Evolutionary conservation across 2,888 invertebrate species (phyloP).

Genomic region (Paralinhomoeus sp.): DNA sequence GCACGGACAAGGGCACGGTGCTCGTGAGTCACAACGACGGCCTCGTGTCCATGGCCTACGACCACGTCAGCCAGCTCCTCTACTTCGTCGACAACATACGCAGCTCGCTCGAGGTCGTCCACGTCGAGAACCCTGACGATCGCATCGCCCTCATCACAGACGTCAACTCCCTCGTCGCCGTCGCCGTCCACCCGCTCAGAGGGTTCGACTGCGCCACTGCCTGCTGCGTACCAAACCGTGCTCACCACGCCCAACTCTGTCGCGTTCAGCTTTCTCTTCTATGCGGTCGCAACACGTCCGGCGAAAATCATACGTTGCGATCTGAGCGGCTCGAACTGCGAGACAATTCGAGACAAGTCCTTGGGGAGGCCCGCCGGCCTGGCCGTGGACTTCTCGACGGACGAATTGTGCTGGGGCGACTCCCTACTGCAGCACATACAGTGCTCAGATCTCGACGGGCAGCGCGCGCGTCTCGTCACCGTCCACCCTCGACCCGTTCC

Average conservation of each 20-base stretch:
- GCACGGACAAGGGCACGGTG: conserved; percentile 49
- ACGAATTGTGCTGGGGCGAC: conserved; percentile 30
- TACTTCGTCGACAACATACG: conserved; percentile 84
- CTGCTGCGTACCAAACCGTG: background rate
- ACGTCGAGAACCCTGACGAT: conserved; percentile 59
- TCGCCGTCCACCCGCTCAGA: conserved; percentile 82
- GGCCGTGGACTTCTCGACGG: conserved; percentile 25
- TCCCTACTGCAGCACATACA: conserved; percentile 49
- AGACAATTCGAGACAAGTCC: conserved; percentile 53
- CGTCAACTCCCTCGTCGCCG: conserved; percentile 63
- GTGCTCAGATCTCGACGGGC: conserved; percentile 68
- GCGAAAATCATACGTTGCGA: conserved; percentile 81
- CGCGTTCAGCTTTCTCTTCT: background rate
- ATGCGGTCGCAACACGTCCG: conserved; percentile 36
- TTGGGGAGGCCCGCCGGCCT: conserved; percentile 6
- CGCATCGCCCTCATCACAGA: conserved; percentile 16
- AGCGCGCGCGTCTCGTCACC: conserved; percentile 65
- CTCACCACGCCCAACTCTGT: background rate
- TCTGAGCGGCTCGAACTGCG: conserved; percentile 61
- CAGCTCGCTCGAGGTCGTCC: conserved; percentile 74
- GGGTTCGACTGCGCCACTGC: background rate
- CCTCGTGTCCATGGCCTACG: conserved; percentile 77
- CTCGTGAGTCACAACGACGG: conserved; percentile 87
- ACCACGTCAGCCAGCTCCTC: conserved; percentile 81
- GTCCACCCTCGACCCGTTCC: conserved; percentile 65